Evolutionary conservation across 1,140 invertebrate species (phyloP), one percentile per base, ranked within the genome.

Genomic region (Glossosoma conforme): DNA sequence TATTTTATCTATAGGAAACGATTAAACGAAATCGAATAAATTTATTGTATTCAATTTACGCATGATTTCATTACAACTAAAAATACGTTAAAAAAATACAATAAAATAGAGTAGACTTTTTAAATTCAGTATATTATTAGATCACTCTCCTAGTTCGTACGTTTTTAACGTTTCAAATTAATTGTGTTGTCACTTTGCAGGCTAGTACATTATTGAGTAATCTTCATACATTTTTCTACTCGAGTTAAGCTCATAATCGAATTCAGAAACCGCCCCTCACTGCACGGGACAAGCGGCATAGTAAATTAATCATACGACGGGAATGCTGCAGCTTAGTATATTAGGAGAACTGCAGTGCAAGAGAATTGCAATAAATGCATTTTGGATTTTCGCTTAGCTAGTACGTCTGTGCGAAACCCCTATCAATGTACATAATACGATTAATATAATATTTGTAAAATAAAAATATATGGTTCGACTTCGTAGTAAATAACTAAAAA

Each of bases 301-400:
- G 24, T 37, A 32, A 49, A 49, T 49, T 49, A 40, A 49, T 49
- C 46, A 32, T 20, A 21, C 8, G 33, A n/a, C n/a, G n/a, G n/a
- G n/a, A n/a, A n/a, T n/a, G n/a, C n/a, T n/a, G 30, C 15, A 18
- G 24, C 37, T 41, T 28, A 30, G 28, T 41, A 40, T 17, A 41
- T 41, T 32, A 32, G 17, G 46, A 24, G 33, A 49, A 49, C 8
- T 49, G 46, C 46, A 41, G 28, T 8, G 46, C 21, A 9, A 20
- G 46, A 20, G 32, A 32, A 41, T 30, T 49, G 46, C 46, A 49
- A 49, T 49, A 40, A 49, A 41, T 36, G 44, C 30, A 46, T 20
- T 35, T 35, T 22, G 19, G 42, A 21, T 24, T 30, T n/a, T n/a
- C n/a, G n/a, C n/a, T n/a, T n/a, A 11, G 38, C 24, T 28, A 41